A percentile compares a stretch with the other conserved stretches of the same genome.
phyloP scores from a whole-genome alignment of 2,797 vertebrate species.

The Alectoris magna region DNA sequence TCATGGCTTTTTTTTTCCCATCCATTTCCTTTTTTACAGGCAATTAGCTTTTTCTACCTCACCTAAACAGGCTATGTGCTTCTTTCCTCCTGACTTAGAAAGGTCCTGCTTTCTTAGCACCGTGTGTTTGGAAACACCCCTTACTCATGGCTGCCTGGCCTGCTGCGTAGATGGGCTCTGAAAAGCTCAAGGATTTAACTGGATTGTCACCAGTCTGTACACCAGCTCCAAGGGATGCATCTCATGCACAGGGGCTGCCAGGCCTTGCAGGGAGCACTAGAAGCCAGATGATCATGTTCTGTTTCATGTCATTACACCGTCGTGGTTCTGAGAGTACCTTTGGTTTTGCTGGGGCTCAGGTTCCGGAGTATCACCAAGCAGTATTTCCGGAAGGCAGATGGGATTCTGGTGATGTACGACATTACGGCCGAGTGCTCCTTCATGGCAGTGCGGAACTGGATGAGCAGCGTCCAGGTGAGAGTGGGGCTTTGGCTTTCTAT shows the following conservation, averaged over 20 bases:
- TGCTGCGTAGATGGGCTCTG: background rate
- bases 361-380: slow-evolving; percentile 87
- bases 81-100: background rate
- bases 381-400: slow-evolving; percentile 86
- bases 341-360: slow-evolving; percentile 66
- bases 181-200: background rate
- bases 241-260: rapidly evolving
- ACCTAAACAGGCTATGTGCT: background rate
- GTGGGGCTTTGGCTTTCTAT: rapidly evolving
- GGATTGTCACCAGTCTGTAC: background rate
- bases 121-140: background rate
- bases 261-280: background rate
- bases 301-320: background rate
- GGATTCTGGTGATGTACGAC: slow-evolving; percentile 87
- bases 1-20: background rate
- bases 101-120: background rate
- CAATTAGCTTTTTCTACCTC: background rate
- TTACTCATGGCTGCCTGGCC: background rate
- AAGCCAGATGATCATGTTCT: background rate
- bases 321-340: background rate
- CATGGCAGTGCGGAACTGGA: slow-evolving; percentile 81
- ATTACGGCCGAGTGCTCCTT: slow-evolving; percentile 79
- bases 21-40: background rate
- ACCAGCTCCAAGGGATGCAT: background rate
- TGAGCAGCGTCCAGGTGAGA: slow-evolving; percentile 84